Base-by-base conservation (phyloP, 2,797 vertebrate species). In the Sebastes miniatus region DNA sequence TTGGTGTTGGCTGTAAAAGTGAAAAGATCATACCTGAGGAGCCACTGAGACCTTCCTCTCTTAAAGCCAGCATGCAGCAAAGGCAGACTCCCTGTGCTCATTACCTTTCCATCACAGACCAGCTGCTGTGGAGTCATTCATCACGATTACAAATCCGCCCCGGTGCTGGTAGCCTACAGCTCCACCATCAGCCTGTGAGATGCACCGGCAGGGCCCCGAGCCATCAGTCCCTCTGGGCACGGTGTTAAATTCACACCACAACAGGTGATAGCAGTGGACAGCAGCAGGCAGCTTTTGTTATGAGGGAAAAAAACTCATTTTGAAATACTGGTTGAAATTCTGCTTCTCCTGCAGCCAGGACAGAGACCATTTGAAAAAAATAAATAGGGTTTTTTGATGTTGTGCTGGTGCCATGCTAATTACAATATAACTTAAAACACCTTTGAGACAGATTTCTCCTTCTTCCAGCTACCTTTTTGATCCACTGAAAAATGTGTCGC, bases 31-130 rank as follows among this genome's bases (percentile, higher is more conserved):
- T 94, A 96, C 93, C 95, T 95, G 93, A 96, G 94, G 89, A 94
- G 93, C 94, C 94, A 88, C 89, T 83, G 93, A 94, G 94, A 95
- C 92, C 91, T 88, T 94, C 88, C 59, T 95, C 92, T 95, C 93
- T 95, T 95, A 94, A 87, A 87, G 92, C 82, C 93, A 88, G 88
- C 81, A 54, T 88, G 91, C 87, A 90, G 90, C 91, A 92, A 90
- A 93, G 92, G 92, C 91, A 88, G 76, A 1, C 92, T 96, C 95
- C 93, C 88, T 69, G 80, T 90, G 93, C 95, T 97, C 95, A 95
- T 97, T 96, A 95, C 95, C 94, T 97, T 96, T 96, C 95, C 95
- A 96, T 96, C 94, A 94, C 95, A 95, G 95, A 95, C 95, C 95
- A 95, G 93, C 93, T 95, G 95, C 95, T 95, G 93, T 90, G 86